Evolutionary conservation across 1,140 invertebrate species (phyloP).

Genomic region (Dreissena polymorpha): DNA sequence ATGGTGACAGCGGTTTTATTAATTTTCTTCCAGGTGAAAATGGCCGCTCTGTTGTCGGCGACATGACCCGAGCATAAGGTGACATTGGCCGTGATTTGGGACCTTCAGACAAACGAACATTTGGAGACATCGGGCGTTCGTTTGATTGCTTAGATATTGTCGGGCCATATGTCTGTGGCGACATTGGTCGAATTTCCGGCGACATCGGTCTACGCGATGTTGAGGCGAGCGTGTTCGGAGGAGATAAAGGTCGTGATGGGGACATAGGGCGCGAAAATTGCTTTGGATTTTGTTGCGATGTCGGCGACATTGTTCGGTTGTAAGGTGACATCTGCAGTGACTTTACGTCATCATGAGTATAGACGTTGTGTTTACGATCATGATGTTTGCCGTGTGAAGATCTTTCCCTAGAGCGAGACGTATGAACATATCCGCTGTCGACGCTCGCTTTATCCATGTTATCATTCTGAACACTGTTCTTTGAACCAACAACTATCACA

Average conservation of each 20-base stretch:
- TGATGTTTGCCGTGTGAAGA: background rate
- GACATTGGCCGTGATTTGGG: constrained; percentile 21
- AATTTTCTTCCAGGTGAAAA: constrained; percentile 36
- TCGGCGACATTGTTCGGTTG: constrained; percentile 5
- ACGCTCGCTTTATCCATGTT: constrained; percentile 1
- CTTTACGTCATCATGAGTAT: background rate
- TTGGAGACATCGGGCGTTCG: background rate
- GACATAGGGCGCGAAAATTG: background rate
- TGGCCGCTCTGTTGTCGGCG: background rate
- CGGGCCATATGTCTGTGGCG: background rate
- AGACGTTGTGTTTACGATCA: background rate
- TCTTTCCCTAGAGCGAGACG: background rate
- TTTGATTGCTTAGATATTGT: too few species aligned
- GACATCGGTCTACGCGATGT: background rate
- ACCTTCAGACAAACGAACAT: background rate
- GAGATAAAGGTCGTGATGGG: background rate
- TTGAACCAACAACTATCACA: background rate
- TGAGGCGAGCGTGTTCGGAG: background rate
- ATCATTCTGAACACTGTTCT: constrained; percentile 1
- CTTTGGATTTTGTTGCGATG: constrained; percentile 9
- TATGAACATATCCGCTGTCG: background rate
- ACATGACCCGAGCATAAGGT: constrained; percentile 2
- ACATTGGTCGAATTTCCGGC: constrained; percentile 11
- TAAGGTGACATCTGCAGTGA: constrained; percentile 12
- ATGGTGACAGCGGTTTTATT: constrained; percentile 16